A percentile compares a stretch with the other conserved stretches of the same genome.
These are phyloP conservation scores for Oncorhynchus keta DNA, from an alignment of 2,113 vertebrate species.

Conservation along the genomic window DNA sequence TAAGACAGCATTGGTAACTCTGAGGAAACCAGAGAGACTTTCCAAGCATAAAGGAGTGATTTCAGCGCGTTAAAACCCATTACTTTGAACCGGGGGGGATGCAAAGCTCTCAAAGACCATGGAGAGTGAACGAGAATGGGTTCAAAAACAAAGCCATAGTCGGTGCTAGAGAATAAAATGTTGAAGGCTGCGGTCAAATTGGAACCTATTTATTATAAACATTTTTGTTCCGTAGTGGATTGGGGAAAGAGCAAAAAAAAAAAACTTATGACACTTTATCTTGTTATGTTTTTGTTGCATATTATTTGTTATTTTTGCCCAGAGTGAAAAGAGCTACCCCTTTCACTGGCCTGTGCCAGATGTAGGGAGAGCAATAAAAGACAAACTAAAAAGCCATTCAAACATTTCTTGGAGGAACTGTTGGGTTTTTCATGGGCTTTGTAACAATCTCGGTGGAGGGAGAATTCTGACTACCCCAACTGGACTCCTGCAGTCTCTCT, in stretches of 20 bases:
- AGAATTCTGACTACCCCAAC: not conserved
- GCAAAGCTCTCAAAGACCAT: not conserved
- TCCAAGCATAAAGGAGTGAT: not conserved
- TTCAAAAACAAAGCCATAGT: not conserved
- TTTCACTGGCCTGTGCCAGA: constrained; percentile 21
- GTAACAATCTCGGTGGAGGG: constrained; percentile 33
- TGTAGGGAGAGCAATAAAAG: constrained; percentile 42
- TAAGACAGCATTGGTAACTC: not conserved
- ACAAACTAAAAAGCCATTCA: constrained; percentile 47
- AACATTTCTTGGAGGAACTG: constrained; percentile 31
- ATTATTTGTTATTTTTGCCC: constrained; percentile 46
- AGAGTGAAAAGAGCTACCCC: constrained; percentile 38
- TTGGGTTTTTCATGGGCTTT: constrained; percentile 35
- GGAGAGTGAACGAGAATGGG: not conserved
- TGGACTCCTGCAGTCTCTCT: not conserved
- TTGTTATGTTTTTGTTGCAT: constrained; percentile 31
- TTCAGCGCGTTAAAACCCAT: not conserved
- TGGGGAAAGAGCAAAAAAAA: not conserved
- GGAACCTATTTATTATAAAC: constrained; percentile 33
- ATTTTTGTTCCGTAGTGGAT: constrained; percentile 32
- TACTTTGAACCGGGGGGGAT: not conserved
- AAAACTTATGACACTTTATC: constrained; percentile 24
- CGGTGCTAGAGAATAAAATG: constrained; percentile 17
- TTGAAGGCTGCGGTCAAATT: constrained; percentile 16
- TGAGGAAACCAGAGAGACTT: not conserved